A percentile compares a stretch with the other conserved stretches of the same genome.
Evolutionary conservation across 2,113 vertebrate species (phyloP).

Genomic region (Sander vitreus): DNA sequence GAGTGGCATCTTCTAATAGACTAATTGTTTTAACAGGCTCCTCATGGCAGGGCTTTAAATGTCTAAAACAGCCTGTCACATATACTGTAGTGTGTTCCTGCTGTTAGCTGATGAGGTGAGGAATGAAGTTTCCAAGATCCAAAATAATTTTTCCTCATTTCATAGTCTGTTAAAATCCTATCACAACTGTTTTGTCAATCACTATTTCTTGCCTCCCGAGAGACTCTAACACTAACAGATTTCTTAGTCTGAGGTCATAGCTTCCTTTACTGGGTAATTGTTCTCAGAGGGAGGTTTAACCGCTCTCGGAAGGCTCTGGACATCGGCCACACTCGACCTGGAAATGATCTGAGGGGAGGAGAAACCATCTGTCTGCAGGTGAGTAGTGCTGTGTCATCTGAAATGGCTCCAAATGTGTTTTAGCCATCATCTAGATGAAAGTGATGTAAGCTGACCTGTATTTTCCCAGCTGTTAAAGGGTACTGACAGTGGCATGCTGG

Average conservation of each 20-base stretch:
- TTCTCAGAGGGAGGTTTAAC: conserved; percentile 19
- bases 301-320: conserved; percentile 36
- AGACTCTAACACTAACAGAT: conserved; percentile 37
- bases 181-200: conserved; percentile 52
- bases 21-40: conserved; percentile 28
- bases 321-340: conserved; percentile 22
- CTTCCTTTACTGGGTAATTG: conserved; percentile 29
- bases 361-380: conserved; percentile 43
- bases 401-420: conserved; percentile 28
- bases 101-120: conserved; percentile 19
- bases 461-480: conserved; percentile 7
- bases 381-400: not conserved
- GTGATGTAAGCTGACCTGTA: not conserved
- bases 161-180: conserved; percentile 35
- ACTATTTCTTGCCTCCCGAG: conserved; percentile 15
- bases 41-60: conserved; percentile 23
- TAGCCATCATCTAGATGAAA: not conserved
- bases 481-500: not conserved
- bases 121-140: conserved; percentile 40
- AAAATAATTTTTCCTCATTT: conserved; percentile 29
- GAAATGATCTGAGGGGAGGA: conserved; percentile 26
- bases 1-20: conserved; percentile 34
- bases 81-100: not conserved
- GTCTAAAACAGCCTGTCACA: conserved; percentile 34
- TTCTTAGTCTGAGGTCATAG: conserved; percentile 21